Conservation (phyloP, 2,113 vertebrate genomes). For the Plecotus auritus region DNA sequence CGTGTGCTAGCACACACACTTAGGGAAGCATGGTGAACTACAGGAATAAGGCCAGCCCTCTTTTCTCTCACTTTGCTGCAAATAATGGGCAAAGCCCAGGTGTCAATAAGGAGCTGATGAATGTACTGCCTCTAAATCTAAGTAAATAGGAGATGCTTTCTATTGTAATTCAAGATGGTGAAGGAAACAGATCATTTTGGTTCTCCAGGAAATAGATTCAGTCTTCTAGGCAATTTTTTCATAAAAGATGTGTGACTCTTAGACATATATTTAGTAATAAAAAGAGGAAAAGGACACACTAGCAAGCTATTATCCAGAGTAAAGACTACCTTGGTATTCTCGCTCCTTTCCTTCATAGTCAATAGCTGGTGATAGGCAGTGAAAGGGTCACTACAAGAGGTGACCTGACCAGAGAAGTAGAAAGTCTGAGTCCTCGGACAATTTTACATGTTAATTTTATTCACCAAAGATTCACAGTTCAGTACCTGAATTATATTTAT, state of each 20-base stretch:
- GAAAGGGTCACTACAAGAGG: background rate
- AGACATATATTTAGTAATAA: background rate
- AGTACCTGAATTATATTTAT: background rate
- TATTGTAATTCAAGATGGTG: background rate
- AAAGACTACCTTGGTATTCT: background rate
- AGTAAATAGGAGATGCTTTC: background rate
- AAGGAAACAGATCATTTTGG: background rate
- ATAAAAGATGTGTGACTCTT: background rate
- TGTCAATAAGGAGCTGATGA: background rate
- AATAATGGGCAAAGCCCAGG: background rate
- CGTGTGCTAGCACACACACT: background rate
- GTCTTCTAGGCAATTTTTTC: background rate
- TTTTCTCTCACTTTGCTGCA: background rate
- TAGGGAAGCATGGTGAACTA: background rate
- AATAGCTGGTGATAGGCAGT: background rate
- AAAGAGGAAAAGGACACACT: background rate
- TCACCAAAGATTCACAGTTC: background rate
- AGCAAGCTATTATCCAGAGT: background rate
- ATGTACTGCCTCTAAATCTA: background rate
- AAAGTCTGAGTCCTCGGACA: background rate
- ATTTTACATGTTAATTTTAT: background rate
- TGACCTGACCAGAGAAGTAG: background rate
- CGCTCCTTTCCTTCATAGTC: background rate
- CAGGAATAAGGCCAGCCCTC: background rate
- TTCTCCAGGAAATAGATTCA: background rate